Base-by-base conservation (phyloP, 2,797 vertebrate species). In the Syngnathus rostellatus region DNA sequence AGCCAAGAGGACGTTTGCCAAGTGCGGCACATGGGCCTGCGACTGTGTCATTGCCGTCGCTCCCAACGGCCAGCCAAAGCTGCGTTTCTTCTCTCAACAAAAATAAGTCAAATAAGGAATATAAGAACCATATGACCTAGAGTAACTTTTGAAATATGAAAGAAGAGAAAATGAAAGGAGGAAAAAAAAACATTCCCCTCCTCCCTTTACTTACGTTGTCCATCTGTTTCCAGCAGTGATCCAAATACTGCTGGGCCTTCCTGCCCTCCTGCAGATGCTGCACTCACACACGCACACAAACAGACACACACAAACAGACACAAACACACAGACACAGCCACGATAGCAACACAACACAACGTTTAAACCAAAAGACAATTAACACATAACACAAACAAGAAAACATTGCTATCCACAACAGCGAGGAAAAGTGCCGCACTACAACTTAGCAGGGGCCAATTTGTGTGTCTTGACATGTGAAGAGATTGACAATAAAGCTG, bases 211-310 rank as follows among this genome's bases (percentile, higher is more conserved):
- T 96, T 86, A 98, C 97, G 73, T 94, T 98, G 89, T 99, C 96
- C 97, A 99, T 99, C 90, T 96, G 95, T 84, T 99, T 98, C 94
- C 95, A 97, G 89, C 94, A 97, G 77, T 96, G 94, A 73, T 98
- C 97, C 88, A 99, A 90, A 91, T 92, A 94, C 68, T 99, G 97
- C 77, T 98, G 96, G 69, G 97, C 93, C 87, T 98, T 98, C 76
- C 97, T 91, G 55, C 95, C 95, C 86, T 99, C 96, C 78, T 98
- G 96, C 79, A 99, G 95, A 87, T 99, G 96, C 97, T 99, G 81
- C 74, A 62, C 25, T 73, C 54, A 67, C 41, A 79, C 59, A 68
- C 51, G 73, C 43, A 77, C 23, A 75, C 41, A 76, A 37, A 78
- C 57, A 72, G 10, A 69, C 17, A 74, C 41, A 77, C 21, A 80